phyloP scores from a whole-genome alignment of 2,113 vertebrate species.

The Danionella cerebrum region DNA sequence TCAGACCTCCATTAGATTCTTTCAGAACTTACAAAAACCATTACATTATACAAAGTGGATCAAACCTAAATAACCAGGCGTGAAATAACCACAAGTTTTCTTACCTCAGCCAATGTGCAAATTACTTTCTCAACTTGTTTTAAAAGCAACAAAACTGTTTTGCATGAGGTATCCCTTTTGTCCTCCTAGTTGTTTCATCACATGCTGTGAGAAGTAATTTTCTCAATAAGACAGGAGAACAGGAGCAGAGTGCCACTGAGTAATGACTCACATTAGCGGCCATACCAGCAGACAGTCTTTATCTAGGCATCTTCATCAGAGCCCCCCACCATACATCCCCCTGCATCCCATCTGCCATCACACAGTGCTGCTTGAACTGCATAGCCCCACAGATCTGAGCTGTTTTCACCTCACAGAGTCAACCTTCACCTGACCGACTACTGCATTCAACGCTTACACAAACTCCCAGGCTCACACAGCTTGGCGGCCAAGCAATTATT shows the following conservation, averaged over 20 bases:
- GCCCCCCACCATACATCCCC: too few species aligned
- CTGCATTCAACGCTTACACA: neutral
- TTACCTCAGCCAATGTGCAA: neutral
- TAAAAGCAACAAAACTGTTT: slow-evolving; percentile 8
- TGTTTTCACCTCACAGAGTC: neutral
- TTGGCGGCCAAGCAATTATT: neutral
- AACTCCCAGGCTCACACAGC: neutral
- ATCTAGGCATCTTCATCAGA: slow-evolving; percentile 23
- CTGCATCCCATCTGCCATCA: too few species aligned
- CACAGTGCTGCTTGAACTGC: slow-evolving; percentile 23
- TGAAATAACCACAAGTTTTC: slow-evolving; percentile 15
- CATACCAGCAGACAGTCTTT: slow-evolving; percentile 33
- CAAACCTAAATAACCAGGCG: slow-evolving; percentile 15
- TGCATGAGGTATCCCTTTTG: neutral
- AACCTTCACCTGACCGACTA: slow-evolving; percentile 24
- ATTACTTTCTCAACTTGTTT: neutral
- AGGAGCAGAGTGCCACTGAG: slow-evolving; percentile 12
- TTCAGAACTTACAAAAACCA: slow-evolving; percentile 23
- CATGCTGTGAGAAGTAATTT: slow-evolving; percentile 18
- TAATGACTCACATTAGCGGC: slow-evolving; percentile 36
- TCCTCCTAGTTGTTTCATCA: slow-evolving; percentile 15
- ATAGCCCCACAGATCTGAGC: neutral
- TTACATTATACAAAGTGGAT: slow-evolving; percentile 26
- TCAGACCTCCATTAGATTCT: slow-evolving; percentile 19
- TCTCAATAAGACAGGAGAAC: slow-evolving; percentile 18